Conservation (phyloP, 1,140 invertebrate species). For the Trichogramma pretiosum region DNA sequence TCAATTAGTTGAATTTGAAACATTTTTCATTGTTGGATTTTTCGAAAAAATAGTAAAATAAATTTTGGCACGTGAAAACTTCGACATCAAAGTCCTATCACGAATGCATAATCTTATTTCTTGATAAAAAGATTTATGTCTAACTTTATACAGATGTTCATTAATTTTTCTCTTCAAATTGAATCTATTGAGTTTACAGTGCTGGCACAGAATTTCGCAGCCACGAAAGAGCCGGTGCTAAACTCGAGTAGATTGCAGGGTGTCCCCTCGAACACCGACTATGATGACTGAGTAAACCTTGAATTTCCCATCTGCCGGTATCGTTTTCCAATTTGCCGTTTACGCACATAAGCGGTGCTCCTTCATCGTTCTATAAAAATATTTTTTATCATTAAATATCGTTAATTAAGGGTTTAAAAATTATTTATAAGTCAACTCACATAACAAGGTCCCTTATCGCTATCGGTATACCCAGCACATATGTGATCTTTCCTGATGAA, state of each 20-base stretch:
- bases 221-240: constrained; percentile 37
- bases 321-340: too few species aligned
- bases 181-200: constrained; percentile 28
- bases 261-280: constrained; percentile 52
- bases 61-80: constrained; percentile 17
- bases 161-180: too few species aligned
- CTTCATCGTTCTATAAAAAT: constrained; percentile 54
- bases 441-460: constrained; percentile 51
- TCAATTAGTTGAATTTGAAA: too few species aligned
- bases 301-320: constrained; percentile 50
- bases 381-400: neutral
- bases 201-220: constrained; percentile 39
- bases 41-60: too few species aligned
- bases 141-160: too few species aligned
- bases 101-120: too few species aligned
- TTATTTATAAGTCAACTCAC: constrained; percentile 40
- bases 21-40: too few species aligned
- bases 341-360: constrained; percentile 56
- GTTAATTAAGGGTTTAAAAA: neutral
- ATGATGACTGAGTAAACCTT: constrained; percentile 53
- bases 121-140: too few species aligned
- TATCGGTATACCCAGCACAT: constrained; percentile 50
- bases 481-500: constrained; percentile 49
- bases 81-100: neutral
- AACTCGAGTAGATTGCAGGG: constrained; percentile 50